Percentiles rank a stretch among this genome's conserved stretches.
Conservation (phyloP, 2,888 invertebrate genomes). For the Aromia moschata region DNA sequence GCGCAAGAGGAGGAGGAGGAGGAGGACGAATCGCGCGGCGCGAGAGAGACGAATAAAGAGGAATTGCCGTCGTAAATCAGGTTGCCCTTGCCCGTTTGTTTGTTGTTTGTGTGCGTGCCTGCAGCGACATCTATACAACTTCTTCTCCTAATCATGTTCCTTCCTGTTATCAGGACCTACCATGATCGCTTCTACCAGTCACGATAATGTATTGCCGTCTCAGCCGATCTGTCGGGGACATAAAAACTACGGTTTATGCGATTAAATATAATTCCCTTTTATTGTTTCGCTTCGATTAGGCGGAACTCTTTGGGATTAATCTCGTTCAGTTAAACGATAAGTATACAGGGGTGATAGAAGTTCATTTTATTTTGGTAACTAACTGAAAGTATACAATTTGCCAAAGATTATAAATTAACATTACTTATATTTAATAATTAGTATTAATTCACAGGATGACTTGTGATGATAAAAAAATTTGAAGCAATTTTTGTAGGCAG, state of each 20-base stretch:
- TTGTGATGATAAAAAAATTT: too few relatives aligned
- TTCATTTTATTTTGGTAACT: too few relatives aligned
- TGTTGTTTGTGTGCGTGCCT: constrained; percentile 58
- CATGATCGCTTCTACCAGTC: constrained; percentile 46
- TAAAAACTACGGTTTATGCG: constrained; percentile 40
- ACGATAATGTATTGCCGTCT: constrained; percentile 38
- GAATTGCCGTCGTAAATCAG: constrained; percentile 64
- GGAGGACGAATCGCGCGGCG: constrained; percentile 29
- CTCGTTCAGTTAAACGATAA: neutral
- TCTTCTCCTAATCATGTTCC: constrained; percentile 57
- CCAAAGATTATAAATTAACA: too few relatives aligned
- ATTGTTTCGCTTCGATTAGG: constrained; percentile 36
- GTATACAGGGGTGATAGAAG: neutral
- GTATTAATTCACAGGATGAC: too few relatives aligned
- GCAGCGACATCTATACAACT: constrained; percentile 57
- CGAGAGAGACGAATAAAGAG: constrained; percentile 63
- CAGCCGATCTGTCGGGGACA: constrained; percentile 35
- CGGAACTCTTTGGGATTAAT: constrained; percentile 19
- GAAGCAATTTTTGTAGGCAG: too few relatives aligned
- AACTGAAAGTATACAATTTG: too few relatives aligned
- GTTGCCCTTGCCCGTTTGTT: constrained; percentile 53
- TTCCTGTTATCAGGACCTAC: constrained; percentile 53
- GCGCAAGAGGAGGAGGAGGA: too few relatives aligned
- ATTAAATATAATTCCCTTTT: constrained; percentile 39
- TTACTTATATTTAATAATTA: too few relatives aligned